Percentiles rank a stretch among this genome's conserved stretches.
Evolutionary conservation across 2,888 invertebrate genomes (phyloP).

Genomic region (Gortyna flavago): DNA sequence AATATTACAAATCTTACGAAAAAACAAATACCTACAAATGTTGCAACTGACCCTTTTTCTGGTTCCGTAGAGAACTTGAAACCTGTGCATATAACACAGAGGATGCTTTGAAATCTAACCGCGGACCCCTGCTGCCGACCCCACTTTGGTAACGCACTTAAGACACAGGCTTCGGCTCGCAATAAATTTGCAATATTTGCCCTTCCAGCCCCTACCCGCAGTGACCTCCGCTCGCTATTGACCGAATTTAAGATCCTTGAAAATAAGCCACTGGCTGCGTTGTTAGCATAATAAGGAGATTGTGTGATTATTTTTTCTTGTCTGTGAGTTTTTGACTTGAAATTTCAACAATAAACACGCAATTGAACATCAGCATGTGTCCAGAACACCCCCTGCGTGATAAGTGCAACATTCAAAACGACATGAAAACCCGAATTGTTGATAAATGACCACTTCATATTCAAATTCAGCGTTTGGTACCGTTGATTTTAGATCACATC

Average conservation of each 20-base stretch:
- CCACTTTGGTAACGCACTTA: constrained; percentile 56
- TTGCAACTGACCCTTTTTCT: not conserved
- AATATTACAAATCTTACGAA: not conserved
- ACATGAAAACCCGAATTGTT: constrained; percentile 21
- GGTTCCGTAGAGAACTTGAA: not conserved
- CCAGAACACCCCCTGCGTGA: not conserved
- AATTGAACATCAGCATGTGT: not conserved
- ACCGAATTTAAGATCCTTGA: constrained; percentile 18
- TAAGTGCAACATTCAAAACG: constrained; percentile 29
- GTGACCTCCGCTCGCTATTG: constrained; percentile 26
- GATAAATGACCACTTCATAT: constrained; percentile 47
- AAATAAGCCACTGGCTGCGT: not conserved
- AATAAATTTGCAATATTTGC: constrained; percentile 60
- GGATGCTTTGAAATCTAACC: constrained; percentile 5
- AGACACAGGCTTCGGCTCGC: constrained; percentile 30
- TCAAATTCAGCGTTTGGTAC: constrained; percentile 45
- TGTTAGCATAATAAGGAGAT: not conserved
- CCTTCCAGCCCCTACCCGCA: not conserved
- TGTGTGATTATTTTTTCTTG: not conserved
- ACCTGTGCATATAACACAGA: constrained; percentile 38
- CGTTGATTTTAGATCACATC: constrained; percentile 51
- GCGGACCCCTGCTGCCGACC: constrained; percentile 35
- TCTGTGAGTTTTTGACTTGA: not conserved
- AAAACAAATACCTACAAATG: not conserved
- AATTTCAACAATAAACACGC: not conserved